Evolutionary conservation across 2,888 invertebrate genomes (phyloP).

Genomic region (Megastigmus dorsalis): DNA sequence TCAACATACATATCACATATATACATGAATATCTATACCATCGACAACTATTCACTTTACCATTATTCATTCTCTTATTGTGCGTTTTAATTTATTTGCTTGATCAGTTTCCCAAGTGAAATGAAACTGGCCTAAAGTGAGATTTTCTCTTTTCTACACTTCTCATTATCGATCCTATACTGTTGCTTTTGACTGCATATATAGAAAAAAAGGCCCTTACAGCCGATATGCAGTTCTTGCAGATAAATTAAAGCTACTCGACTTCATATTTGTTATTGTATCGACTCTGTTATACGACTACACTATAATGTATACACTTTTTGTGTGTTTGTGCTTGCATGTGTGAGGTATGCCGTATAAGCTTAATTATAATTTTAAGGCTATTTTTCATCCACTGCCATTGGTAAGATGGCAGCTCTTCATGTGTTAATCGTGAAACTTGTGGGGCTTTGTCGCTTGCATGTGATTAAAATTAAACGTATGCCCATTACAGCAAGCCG

Average conservation of each 20-base stretch:
- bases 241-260: slow-evolving; percentile 68
- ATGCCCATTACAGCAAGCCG: slow-evolving; percentile 87
- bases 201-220: slow-evolving; percentile 59
- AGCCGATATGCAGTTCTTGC: slow-evolving; percentile 67
- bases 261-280: slow-evolving; percentile 41
- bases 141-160: neutral
- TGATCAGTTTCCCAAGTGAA: slow-evolving; percentile 48
- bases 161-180: slow-evolving; percentile 49
- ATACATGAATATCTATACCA: slow-evolving; percentile 2
- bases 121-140: neutral
- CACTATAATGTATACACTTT: slow-evolving; percentile 58
- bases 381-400: slow-evolving; percentile 58
- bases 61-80: slow-evolving; percentile 56
- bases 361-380: slow-evolving; percentile 58
- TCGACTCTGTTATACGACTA: slow-evolving; percentile 49
- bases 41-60: neutral
- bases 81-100: slow-evolving; percentile 71
- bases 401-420: slow-evolving; percentile 67
- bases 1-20: neutral
- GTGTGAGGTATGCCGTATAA: slow-evolving; percentile 71
- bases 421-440: neutral
- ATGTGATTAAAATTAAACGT: slow-evolving; percentile 55
- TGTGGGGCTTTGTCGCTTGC: neutral
- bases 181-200: slow-evolving; percentile 65
- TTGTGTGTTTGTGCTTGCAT: slow-evolving; percentile 73